A percentile compares a stretch with the other conserved stretches of the same genome.
These are phyloP conservation scores for Calliphora vicina DNA, from an alignment of 1,140 invertebrate species.

Conservation along the genomic window DNA sequence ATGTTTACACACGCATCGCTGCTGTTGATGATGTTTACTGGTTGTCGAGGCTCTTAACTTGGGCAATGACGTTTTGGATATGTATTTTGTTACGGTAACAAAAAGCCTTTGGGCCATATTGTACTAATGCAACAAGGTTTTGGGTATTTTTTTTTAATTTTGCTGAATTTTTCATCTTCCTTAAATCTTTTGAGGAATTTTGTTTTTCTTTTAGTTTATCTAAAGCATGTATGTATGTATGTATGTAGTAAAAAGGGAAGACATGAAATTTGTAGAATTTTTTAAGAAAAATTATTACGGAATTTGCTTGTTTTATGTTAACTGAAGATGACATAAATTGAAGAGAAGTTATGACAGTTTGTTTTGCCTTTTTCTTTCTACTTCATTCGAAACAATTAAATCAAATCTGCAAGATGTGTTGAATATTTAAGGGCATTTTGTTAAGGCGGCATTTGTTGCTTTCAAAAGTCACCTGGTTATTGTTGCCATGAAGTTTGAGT, in stretches of 20 bases:
- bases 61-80: not conserved
- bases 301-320: slow-evolving; percentile 4
- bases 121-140: not conserved
- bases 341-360: slow-evolving; percentile 22
- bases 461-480: no score
- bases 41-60: slow-evolving; percentile 21
- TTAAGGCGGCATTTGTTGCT: no score
- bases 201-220: not conserved
- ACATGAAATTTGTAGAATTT: not conserved
- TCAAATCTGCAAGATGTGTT: not conserved
- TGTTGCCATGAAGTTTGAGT: no score
- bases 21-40: slow-evolving; percentile 31
- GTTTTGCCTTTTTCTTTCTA: no score
- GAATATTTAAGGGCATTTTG: no score
- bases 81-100: slow-evolving; percentile 19
- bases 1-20: slow-evolving; percentile 23
- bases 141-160: not conserved
- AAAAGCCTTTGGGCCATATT: not conserved
- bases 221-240: no score
- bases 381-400: slow-evolving; percentile 27
- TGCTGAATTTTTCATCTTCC: not conserved
- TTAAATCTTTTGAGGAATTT: not conserved
- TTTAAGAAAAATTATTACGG: not conserved
- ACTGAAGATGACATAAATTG: slow-evolving; percentile 23
- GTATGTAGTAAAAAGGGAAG: not conserved